These are phyloP conservation scores for Polymixis lichenea DNA, from an alignment of 2,888 invertebrate species.

Conservation along the genomic window DNA sequence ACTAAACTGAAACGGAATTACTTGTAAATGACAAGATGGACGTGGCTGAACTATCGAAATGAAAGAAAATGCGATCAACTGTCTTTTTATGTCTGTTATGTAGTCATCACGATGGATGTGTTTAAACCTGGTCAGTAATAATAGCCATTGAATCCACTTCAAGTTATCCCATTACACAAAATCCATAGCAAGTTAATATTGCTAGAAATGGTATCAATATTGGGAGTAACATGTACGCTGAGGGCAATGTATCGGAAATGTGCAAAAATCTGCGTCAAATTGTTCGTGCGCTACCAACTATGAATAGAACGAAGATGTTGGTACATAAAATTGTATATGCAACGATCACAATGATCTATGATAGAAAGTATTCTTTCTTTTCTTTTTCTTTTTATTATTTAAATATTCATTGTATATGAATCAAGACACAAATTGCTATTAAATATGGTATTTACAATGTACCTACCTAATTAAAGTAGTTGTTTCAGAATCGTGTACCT, in stretches of 20 bases:
- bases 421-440: too few relatives aligned
- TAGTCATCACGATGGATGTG: neutral
- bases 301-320: slow-evolving; percentile 15
- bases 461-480: too few relatives aligned
- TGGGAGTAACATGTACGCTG: slow-evolving; percentile 22
- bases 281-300: slow-evolving; percentile 38
- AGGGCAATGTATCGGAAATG: slow-evolving; percentile 44
- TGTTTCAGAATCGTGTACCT: too few relatives aligned
- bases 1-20: too few relatives aligned
- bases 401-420: too few relatives aligned
- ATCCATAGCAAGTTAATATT: slow-evolving; percentile 20
- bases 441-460: too few relatives aligned
- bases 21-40: neutral
- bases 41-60: neutral
- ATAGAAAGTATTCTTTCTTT: too few relatives aligned
- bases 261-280: slow-evolving; percentile 49
- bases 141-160: neutral
- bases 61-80: neutral
- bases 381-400: too few relatives aligned
- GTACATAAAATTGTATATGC: neutral
- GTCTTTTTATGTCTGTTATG: neutral
- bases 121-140: slow-evolving; percentile 10
- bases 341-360: neutral
- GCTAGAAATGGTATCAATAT: slow-evolving; percentile 36
- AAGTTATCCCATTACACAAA: slow-evolving; percentile 4